A percentile compares a stretch with the other conserved stretches of the same genome.
Evolutionary conservation across 1,140 invertebrate species (phyloP).

Genomic region (Yoshiicerus persimilis): DNA sequence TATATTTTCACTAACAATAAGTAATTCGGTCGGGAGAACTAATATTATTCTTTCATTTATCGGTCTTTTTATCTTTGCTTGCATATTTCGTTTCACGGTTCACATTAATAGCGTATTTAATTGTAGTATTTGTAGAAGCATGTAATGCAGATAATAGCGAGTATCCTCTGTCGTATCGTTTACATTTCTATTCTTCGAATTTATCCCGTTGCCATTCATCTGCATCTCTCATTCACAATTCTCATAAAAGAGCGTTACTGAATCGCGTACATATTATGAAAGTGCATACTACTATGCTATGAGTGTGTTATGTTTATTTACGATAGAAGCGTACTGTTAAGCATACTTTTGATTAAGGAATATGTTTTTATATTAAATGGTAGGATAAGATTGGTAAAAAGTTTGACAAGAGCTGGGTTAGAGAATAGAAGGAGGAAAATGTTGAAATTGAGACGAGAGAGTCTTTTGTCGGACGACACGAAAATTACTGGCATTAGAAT

Average conservation of each 20-base stretch:
- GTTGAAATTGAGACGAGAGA: slow-evolving; percentile 32
- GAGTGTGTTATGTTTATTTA: too few relatives aligned
- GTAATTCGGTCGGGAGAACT: too few relatives aligned
- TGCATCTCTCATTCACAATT: not conserved
- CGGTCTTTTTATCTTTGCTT: not conserved
- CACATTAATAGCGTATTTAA: not conserved
- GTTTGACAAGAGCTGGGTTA: not conserved
- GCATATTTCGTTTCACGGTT: not conserved
- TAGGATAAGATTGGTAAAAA: not conserved
- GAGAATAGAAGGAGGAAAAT: not conserved
- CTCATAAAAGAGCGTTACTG: not conserved
- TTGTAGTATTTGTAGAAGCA: not conserved
- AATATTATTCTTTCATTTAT: too few relatives aligned
- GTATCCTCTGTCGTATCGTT: not conserved
- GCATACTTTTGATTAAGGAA: too few relatives aligned
- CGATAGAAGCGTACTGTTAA: not conserved
- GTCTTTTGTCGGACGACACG: slow-evolving; percentile 31
- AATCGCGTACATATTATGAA: not conserved
- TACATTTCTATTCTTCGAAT: not conserved
- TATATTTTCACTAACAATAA: too few relatives aligned
- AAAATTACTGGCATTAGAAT: slow-evolving; percentile 27
- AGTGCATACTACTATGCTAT: not conserved
- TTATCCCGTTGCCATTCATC: not conserved
- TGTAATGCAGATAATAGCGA: not conserved
- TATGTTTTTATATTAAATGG: not conserved